Conservation (phyloP, 2,888 invertebrate species). For the Zaprionus lineosus region DNA sequence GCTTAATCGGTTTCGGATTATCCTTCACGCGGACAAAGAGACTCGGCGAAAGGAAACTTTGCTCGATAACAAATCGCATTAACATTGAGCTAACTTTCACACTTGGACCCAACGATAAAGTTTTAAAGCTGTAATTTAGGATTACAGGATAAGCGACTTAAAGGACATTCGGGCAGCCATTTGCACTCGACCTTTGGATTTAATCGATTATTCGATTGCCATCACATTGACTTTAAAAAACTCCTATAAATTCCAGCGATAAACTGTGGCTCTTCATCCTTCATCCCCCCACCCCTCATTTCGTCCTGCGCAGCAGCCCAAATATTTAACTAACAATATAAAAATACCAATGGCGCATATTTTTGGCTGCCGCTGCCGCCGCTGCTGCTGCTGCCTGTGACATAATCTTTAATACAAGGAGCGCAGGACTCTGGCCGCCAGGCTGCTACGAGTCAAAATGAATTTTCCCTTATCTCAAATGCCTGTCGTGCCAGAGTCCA, state of each 20-base stretch:
- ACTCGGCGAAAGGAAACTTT: neutral
- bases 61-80: slow-evolving; percentile 42
- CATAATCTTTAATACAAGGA: slow-evolving; percentile 53
- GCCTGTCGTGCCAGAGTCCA: slow-evolving; percentile 37
- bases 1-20: slow-evolving; percentile 23
- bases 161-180: no score
- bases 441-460: neutral
- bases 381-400: slow-evolving; percentile 40
- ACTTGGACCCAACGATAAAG: slow-evolving; percentile 21
- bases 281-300: neutral
- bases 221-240: no score
- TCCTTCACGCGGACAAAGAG: neutral
- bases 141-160: slow-evolving; percentile 21
- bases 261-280: neutral
- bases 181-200: no score
- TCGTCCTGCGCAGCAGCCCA: neutral
- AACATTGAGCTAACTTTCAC: slow-evolving; percentile 7
- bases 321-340: slow-evolving; percentile 50
- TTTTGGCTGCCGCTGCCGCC: no score
- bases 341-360: slow-evolving; percentile 51
- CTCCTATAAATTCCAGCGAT: slow-evolving; percentile 16
- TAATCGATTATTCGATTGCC: no score
- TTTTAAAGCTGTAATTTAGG: slow-evolving; percentile 11
- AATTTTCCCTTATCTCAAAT: slow-evolving; percentile 45
- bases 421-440: slow-evolving; percentile 11